Conservation (phyloP, 2,113 vertebrate species). For the Cyprinodon variegatus region DNA sequence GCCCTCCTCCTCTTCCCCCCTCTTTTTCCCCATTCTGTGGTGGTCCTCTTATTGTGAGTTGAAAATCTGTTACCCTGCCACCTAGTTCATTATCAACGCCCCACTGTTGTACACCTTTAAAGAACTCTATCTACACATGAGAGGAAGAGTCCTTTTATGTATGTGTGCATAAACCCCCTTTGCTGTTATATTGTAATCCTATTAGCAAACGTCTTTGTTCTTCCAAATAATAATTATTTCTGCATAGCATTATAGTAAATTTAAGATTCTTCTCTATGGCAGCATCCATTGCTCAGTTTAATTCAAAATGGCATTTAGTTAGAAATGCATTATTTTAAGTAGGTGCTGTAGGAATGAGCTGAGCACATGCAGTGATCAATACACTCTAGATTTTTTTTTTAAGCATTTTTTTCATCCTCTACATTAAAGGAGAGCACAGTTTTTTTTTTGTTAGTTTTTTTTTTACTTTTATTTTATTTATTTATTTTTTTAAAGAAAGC, state of each 20-base stretch:
- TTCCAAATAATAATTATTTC: slow-evolving; percentile 9
- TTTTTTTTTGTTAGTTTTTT: slow-evolving; percentile 46
- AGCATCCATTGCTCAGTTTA: slow-evolving; percentile 22
- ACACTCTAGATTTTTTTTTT: slow-evolving; percentile 48
- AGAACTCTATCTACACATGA: slow-evolving; percentile 21
- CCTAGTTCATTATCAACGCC: slow-evolving; percentile 66
- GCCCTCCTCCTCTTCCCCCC: slow-evolving; percentile 35
- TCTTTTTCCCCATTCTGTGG: slow-evolving; percentile 50
- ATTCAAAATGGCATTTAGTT: slow-evolving; percentile 62
- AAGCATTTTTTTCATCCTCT: slow-evolving; percentile 50
- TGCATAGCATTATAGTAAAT: neutral
- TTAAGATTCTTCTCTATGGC: neutral
- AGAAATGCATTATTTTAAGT: slow-evolving; percentile 50
- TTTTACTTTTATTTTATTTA: no score
- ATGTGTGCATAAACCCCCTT: slow-evolving; percentile 5
- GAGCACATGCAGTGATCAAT: slow-evolving; percentile 9
- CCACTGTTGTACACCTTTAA: slow-evolving; percentile 42
- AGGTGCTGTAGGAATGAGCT: slow-evolving; percentile 48
- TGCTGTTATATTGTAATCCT: neutral
- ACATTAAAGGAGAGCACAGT: slow-evolving; percentile 61
- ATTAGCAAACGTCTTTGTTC: slow-evolving; percentile 9
- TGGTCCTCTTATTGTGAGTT: slow-evolving; percentile 53
- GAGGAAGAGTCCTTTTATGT: slow-evolving; percentile 17
- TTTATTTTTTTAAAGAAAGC: slow-evolving; percentile 27
- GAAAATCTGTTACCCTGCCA: slow-evolving; percentile 48